A percentile compares a stretch with the other conserved stretches of the same genome.
phyloP scores from a whole-genome alignment of 2,113 vertebrate species.

The Neofelis nebulosa region DNA sequence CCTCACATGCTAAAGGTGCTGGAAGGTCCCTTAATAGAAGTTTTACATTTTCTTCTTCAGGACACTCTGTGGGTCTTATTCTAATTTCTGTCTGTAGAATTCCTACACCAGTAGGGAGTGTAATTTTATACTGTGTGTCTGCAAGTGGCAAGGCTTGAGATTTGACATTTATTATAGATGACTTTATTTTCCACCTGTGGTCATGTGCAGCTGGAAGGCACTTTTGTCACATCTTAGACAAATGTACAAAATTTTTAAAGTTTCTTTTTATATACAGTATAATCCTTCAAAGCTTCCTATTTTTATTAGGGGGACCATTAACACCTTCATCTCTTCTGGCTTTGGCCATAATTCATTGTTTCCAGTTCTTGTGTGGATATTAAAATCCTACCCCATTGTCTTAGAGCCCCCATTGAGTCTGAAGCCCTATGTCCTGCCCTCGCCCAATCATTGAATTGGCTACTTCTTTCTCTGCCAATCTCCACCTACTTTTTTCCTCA shows the following conservation, averaged over 20 bases:
- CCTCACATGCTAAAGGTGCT: neutral
- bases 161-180: neutral
- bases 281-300: neutral
- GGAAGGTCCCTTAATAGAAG: neutral
- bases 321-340: neutral
- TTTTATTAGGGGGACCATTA: neutral
- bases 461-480: neutral
- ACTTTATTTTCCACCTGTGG: neutral
- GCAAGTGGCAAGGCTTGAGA: neutral
- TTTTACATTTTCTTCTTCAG: constrained; percentile 1
- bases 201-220: neutral
- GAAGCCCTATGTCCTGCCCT: neutral
- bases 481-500: neutral
- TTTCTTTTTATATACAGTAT: neutral
- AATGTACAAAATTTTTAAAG: neutral
- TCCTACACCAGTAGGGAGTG: neutral
- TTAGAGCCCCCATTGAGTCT: neutral
- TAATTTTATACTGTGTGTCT: neutral
- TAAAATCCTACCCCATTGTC: neutral
- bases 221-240: neutral
- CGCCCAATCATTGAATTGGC: neutral
- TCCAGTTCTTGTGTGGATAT: neutral
- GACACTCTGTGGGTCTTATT: neutral
- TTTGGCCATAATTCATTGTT: neutral
- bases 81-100: constrained; percentile 35